Evolutionary conservation across 2,888 invertebrate species (phyloP).

Genomic region (Apomyelois bistriatella): DNA sequence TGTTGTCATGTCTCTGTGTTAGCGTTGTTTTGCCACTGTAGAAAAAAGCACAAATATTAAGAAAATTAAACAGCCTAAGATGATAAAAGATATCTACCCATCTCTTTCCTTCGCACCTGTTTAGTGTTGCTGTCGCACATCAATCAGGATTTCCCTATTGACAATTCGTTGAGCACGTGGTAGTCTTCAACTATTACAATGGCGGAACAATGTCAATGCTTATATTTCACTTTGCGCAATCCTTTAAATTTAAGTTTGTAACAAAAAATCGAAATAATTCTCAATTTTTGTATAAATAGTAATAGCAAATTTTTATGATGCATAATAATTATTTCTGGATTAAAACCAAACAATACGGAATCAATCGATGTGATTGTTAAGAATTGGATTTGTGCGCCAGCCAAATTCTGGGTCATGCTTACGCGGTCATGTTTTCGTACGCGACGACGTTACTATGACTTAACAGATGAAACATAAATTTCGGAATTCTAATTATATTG

Average conservation of each 20-base stretch:
- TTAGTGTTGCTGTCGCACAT: no score
- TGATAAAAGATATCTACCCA: neutral
- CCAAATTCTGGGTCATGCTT: conserved; percentile 43
- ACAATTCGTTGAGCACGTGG: no score
- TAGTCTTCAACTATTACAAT: conserved; percentile 20
- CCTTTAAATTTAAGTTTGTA: conserved; percentile 23
- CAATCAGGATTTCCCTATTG: no score
- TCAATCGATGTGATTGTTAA: conserved; percentile 31
- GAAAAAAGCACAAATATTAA: conserved; percentile 35
- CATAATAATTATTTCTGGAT: conserved; percentile 35
- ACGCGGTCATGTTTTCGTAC: conserved; percentile 23
- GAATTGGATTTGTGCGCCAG: conserved; percentile 39
- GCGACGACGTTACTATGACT: neutral
- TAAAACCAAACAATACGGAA: conserved; percentile 30
- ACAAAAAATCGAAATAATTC: neutral
- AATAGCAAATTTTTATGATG: conserved; percentile 29
- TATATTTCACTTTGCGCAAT: conserved; percentile 32
- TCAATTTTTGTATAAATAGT: conserved; percentile 9
- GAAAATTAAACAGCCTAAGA: conserved; percentile 15
- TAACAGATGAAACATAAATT: neutral
- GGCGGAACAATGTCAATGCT: conserved; percentile 24
- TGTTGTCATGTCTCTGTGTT: conserved; percentile 32
- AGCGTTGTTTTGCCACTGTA: conserved; percentile 26
- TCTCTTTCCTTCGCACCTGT: neutral
- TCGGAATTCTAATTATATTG: no score